Evolutionary conservation across 2,888 invertebrate species (phyloP), one percentile per base, ranked within the genome.

Genomic region (Euproctis similis): DNA sequence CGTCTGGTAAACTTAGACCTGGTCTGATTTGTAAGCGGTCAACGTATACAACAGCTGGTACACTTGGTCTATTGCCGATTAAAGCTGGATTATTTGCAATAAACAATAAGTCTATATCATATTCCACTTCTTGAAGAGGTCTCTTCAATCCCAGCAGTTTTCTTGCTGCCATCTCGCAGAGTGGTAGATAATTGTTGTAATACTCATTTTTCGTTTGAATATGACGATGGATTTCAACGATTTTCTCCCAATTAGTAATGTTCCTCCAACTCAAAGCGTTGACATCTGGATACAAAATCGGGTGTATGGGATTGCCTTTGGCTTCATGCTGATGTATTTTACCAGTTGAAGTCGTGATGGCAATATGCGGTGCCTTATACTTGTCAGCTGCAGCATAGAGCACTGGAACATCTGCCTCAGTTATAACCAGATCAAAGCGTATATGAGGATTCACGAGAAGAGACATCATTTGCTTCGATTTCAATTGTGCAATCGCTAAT

Each of bases 351-450:
- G 87, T 68, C 4, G 84, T 76, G 3, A 88, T 75, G 3, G 85
- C 73, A 31, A 89, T 85, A 21, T 86, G 75, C 2, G 88, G 86
- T 12, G 69, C 77, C 16, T 81, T 58, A 47, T 88, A 88, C 42
- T 85, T 84, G 21, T 87, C 76, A 10, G 86, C 85, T 10, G 85
- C 75, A 0, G 78, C 86, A 31, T 82, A 85, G 19, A 85, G 49
- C 0, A 84, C 29, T 0, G 87, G 86, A 3, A 80, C 65, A 4
- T 87, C 69, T n/a, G 81, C 75, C 57, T 89, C 89, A 2, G 85
- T 73, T 19, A 89, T 61, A 1, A 88, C 77, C 16, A 88, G 50
- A 54, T 89, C 89, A 41, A 88, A 89, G 30, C 72, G 69, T 12
- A 82, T 59, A 14, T 74, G 75, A 1, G 72, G 73, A 32, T 78